Conservation (phyloP, 2,888 invertebrate species). For the Ametastegia equiseti region DNA sequence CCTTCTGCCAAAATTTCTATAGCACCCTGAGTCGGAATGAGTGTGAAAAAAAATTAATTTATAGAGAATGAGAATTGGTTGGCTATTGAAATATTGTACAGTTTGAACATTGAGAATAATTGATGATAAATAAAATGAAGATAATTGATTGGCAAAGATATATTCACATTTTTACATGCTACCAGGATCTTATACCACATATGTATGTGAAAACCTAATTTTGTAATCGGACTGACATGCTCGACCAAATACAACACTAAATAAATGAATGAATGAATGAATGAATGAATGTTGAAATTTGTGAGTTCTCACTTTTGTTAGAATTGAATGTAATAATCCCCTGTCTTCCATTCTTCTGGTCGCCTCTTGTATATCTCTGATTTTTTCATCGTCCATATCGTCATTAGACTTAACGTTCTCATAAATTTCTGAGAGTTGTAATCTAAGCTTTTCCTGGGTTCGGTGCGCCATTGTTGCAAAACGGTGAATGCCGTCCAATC, state of each 20-base stretch:
- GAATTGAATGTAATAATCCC: conserved; percentile 78
- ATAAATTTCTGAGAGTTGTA: conserved; percentile 64
- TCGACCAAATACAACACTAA: no score
- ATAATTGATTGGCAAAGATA: no score
- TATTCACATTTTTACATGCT: no score
- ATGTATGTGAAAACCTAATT: no score
- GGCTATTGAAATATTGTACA: conserved; percentile 19
- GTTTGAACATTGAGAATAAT: no score
- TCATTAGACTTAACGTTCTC: conserved; percentile 58
- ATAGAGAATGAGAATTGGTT: conserved; percentile 11
- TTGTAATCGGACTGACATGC: no score
- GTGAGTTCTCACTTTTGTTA: conserved; percentile 76
- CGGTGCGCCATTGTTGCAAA: conserved; percentile 83
- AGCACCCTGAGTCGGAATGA: conserved; percentile 61
- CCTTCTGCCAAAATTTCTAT: conserved; percentile 66
- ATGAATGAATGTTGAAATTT: background rate
- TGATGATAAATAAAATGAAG: no score
- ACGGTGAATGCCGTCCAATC: conserved; percentile 82
- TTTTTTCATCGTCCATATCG: conserved; percentile 60
- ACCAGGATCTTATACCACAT: no score
- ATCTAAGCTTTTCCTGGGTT: conserved; percentile 80
- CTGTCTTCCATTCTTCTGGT: conserved; percentile 76
- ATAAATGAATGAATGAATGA: background rate
- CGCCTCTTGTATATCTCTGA: conserved; percentile 63
- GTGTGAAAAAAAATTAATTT: conserved; percentile 28